Evolutionary conservation across 2,797 vertebrate species (phyloP).

Genomic region (Tenualosa ilisha): DNA sequence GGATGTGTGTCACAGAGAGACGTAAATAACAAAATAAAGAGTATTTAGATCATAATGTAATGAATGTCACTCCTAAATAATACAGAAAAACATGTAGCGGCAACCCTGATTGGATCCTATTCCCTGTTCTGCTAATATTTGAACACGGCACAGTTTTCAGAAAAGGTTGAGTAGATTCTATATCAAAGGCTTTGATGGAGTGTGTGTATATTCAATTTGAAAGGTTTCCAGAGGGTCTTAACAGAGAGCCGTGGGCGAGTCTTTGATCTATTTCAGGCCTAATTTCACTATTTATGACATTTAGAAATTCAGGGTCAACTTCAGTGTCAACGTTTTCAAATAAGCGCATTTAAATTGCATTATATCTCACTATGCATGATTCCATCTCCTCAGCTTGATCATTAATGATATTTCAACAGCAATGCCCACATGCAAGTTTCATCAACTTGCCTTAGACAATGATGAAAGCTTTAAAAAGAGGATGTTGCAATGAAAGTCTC

Average conservation of each 20-base stretch:
- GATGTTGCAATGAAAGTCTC: neutral
- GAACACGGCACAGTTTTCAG: neutral
- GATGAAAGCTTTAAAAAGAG: neutral
- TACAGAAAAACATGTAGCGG: neutral
- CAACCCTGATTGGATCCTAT: neutral
- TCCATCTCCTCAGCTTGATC: constrained; percentile 38
- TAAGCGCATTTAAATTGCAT: constrained; percentile 44
- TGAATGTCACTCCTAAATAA: neutral
- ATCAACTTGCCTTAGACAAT: neutral
- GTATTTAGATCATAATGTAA: neutral
- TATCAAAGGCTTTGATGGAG: neutral
- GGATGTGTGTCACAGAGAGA: neutral
- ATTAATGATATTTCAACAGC: constrained; percentile 42
- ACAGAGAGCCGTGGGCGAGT: constrained; percentile 15
- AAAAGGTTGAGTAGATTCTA: neutral
- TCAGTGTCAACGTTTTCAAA: constrained; percentile 38
- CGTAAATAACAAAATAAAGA: neutral
- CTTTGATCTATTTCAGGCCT: constrained; percentile 45
- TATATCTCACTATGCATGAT: constrained; percentile 35
- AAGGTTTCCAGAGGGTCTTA: constrained; percentile 6
- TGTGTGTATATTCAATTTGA: constrained; percentile 12
- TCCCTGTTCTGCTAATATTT: neutral
- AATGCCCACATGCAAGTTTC: constrained; percentile 31
- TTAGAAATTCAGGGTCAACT: constrained; percentile 40
- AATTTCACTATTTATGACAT: constrained; percentile 40